Base-by-base conservation (phyloP, 2,113 vertebrate genomes). In the Pollachius pollachius region DNA sequence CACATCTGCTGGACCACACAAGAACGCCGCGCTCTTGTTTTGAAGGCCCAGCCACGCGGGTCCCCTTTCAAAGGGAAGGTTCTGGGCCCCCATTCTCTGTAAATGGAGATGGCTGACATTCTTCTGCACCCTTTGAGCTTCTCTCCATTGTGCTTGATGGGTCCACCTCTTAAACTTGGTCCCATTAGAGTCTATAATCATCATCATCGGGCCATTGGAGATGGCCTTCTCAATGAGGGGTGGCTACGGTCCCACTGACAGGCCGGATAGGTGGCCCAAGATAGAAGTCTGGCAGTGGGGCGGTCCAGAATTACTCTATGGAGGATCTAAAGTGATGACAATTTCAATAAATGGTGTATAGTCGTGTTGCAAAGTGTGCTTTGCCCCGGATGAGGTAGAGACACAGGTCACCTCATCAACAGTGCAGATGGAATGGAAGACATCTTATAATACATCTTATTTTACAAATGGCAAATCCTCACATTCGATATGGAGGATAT, bases 1-100 rank as follows among this genome's bases (percentile, higher is more conserved):
- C 30, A 4, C 30, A 34, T 34, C 30, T 34, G 30, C 30, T 34
- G 15, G 65, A 48, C 18, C 41, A 60, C 65, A 23, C 41, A 54
- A 58, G 77, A 80, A 82, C 82, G 82, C 84, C 86, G 78, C 87
- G 86, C 78, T 82, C 84, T 86, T 90, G 86, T 90, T 90, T 85
- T 90, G 88, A 90, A 88, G 89, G 78, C 67, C 4, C 73, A 88
- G 71, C 70, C 65, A 15, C 15, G 4, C 0, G 0, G 76, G 81
- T 56, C 86, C 60, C 30, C 67, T 74, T 88, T 88, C 85, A 86
- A 87, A 84, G 84, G 79, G 60, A 52, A 48, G 57, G 71, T 82
- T 82, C 85, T 76, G 69, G 71, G 79, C 73, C 81, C 75, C 56
- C 75, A 30, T 80, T 88, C 87, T 90, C 86, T 88, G 89, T 90